Percentiles rank a stretch among this genome's conserved stretches.
These are phyloP conservation scores for Ariolimax columbianus DNA, from an alignment of 2,888 invertebrate species.

Conservation along the genomic window DNA sequence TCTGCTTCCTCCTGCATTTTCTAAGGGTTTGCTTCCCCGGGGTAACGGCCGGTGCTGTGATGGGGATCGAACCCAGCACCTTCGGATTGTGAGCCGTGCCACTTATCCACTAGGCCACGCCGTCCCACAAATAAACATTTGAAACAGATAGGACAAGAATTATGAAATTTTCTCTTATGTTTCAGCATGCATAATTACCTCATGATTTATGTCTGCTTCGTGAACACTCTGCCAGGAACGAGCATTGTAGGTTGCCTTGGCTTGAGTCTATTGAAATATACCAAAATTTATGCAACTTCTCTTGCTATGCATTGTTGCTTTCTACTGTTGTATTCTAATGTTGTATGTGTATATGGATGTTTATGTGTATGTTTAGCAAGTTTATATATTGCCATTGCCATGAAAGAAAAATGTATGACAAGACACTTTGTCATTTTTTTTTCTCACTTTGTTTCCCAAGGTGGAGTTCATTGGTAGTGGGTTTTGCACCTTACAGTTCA, in stretches of 20 bases:
- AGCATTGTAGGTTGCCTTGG: constrained; percentile 71
- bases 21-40: too few species aligned
- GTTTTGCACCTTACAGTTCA: too few species aligned
- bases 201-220: constrained; percentile 58
- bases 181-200: constrained; percentile 51
- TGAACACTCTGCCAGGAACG: constrained; percentile 67
- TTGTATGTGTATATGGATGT: not conserved
- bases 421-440: too few species aligned
- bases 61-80: too few species aligned
- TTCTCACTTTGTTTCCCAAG: too few species aligned
- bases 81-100: too few species aligned
- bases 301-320: not conserved
- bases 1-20: too few species aligned
- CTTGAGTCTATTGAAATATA: constrained; percentile 60
- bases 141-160: not conserved
- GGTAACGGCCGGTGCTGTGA: too few species aligned
- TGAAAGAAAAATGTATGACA: not conserved
- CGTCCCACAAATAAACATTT: not conserved
- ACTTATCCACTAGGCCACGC: too few species aligned
- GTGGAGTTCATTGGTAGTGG: too few species aligned
- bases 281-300: not conserved
- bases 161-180: too few species aligned
- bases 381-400: not conserved
- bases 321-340: not conserved
- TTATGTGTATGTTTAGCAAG: not conserved